phyloP scores from a whole-genome alignment of 2,797 vertebrate species.

The Malacoctenus gilli region DNA sequence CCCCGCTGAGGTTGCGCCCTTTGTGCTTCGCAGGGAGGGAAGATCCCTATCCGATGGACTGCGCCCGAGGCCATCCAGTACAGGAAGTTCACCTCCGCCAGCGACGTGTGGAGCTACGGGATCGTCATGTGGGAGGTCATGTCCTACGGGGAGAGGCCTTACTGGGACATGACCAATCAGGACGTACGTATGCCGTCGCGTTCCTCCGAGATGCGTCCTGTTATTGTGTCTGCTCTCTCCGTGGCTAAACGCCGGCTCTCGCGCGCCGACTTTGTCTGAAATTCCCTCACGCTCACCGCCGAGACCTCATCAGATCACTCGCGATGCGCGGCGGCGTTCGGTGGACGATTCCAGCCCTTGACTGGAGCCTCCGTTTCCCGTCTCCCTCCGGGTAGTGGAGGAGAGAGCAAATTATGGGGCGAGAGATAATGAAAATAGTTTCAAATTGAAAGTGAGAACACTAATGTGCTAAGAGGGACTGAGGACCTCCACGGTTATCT shows the following conservation, averaged over 20 bases:
- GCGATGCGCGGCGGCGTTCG: conserved; percentile 70
- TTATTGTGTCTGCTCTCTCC: conserved; percentile 59
- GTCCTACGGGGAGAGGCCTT: conserved; percentile 86
- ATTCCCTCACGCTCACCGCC: conserved; percentile 58
- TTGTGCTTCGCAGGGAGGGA: conserved; percentile 80
- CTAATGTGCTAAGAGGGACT: conserved; percentile 83
- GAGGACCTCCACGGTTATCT: conserved; percentile 82
- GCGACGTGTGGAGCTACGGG: conserved; percentile 86
- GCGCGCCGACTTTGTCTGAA: conserved; percentile 65
- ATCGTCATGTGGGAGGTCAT: conserved; percentile 88
- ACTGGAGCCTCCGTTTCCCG: conserved; percentile 76
- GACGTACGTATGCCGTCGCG: conserved; percentile 75
- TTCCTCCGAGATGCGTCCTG: conserved; percentile 50
- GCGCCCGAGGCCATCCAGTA: conserved; percentile 86
- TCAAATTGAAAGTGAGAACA: conserved; percentile 83
- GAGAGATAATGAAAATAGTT: conserved; percentile 85
- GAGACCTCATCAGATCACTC: conserved; percentile 77
- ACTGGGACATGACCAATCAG: conserved; percentile 88
- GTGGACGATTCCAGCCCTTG: conserved; percentile 77
- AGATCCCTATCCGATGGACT: conserved; percentile 87
- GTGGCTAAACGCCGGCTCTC: conserved; percentile 63
- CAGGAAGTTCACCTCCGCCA: conserved; percentile 86
- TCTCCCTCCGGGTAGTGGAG: conserved; percentile 77
- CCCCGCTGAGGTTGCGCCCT: conserved; percentile 49
- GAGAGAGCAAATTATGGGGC: conserved; percentile 79